These are phyloP conservation scores for Carposina sasakii DNA, from an alignment of 1,140 invertebrate species.

Conservation along the genomic window DNA sequence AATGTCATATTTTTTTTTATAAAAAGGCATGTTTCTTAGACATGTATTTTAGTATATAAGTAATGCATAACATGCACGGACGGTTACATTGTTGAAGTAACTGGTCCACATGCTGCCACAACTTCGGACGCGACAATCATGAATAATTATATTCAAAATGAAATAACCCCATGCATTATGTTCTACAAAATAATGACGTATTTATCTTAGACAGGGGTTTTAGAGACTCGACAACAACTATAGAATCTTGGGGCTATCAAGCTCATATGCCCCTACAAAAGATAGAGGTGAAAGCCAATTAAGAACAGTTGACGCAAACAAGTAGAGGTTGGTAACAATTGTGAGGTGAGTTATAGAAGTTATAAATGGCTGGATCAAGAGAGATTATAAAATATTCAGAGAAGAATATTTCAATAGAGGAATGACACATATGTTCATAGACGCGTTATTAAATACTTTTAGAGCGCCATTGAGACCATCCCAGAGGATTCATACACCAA, in stretches of 20 bases:
- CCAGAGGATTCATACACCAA: no score
- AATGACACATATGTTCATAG: conserved; percentile 15
- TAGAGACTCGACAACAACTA: not conserved
- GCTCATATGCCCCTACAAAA: conserved; percentile 22
- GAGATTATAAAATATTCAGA: conserved; percentile 27
- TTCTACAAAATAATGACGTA: not conserved
- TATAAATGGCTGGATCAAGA: conserved; percentile 22
- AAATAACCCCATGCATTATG: not conserved
- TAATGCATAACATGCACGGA: no score
- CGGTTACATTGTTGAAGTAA: conserved; percentile 17
- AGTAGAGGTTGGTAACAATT: conserved; percentile 1
- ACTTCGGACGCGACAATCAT: conserved; percentile 13
- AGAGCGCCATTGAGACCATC: no score
- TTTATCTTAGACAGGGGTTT: conserved; percentile 3
- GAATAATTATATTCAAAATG: not conserved
- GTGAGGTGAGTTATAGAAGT: conserved; percentile 3
- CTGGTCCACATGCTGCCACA: conserved; percentile 16
- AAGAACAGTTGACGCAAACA: conserved; percentile 21
- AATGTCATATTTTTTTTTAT: no score
- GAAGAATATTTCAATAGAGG: conserved; percentile 24
- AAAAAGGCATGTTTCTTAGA: no score
- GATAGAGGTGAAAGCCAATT: conserved; percentile 24
- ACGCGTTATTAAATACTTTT: conserved; percentile 27
- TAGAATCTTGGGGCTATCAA: conserved; percentile 20
- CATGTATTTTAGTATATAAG: no score